phyloP scores from a whole-genome alignment of 2,797 vertebrate genomes.

The Acanthiza pusilla region DNA sequence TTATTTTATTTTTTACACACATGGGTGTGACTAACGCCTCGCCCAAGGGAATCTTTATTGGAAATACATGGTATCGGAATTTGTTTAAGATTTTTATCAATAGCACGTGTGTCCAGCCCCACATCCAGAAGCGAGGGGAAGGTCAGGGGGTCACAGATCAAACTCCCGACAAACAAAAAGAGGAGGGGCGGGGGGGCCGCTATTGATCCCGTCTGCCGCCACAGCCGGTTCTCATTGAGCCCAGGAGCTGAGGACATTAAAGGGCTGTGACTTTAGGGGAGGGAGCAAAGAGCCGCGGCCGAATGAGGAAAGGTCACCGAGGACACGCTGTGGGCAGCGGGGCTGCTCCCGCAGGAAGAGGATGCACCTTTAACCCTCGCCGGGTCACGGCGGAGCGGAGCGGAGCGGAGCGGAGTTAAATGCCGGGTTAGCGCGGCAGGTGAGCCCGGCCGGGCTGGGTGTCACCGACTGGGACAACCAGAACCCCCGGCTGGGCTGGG shows the following conservation, averaged over 20 bases:
- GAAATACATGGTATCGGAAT: slow-evolving; percentile 67
- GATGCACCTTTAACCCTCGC: slow-evolving; percentile 66
- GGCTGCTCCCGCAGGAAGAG: slow-evolving; percentile 26
- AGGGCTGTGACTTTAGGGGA: slow-evolving; percentile 20
- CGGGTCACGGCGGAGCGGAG: not conserved
- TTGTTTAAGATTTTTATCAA: slow-evolving; percentile 86
- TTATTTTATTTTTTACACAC: slow-evolving; percentile 56
- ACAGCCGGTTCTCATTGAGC: slow-evolving; percentile 82
- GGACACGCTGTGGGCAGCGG: slow-evolving; percentile 63
- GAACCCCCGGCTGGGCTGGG: too few species aligned
- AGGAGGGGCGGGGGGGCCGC: slow-evolving; percentile 26
- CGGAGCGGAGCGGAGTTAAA: too few species aligned
- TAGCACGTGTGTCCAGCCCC: slow-evolving; percentile 86
- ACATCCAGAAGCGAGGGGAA: slow-evolving; percentile 70
- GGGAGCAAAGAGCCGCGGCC: slow-evolving; percentile 46
- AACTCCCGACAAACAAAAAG: slow-evolving; percentile 37
- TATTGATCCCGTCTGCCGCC: slow-evolving; percentile 65
- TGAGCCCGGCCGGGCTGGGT: not conserved
- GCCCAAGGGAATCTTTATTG: slow-evolving; percentile 75
- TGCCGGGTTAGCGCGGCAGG: not conserved
- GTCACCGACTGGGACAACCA: not conserved
- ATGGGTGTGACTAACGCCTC: slow-evolving; percentile 85
- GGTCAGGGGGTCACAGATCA: slow-evolving; percentile 77
- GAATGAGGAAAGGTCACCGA: slow-evolving; percentile 61
- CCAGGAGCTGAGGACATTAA: slow-evolving; percentile 58